Percentiles rank a stretch among this genome's conserved stretches.
phyloP scores from a whole-genome alignment of 2,888 invertebrate genomes.

The Asteroscopus sphinx region DNA sequence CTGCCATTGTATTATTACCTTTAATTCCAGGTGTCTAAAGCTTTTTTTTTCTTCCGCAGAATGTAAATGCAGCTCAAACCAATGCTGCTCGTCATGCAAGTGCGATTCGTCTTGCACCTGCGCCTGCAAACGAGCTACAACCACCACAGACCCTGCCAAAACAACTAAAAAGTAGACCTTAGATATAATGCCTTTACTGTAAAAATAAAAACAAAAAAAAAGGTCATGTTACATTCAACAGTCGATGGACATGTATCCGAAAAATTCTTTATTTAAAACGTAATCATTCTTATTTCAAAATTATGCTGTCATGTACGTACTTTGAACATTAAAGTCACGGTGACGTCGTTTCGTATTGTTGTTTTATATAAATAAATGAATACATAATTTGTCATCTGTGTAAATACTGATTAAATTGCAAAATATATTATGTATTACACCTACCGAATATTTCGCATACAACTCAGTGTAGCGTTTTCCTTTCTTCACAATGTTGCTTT shows the following conservation, averaged over 20 bases:
- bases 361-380: constrained; percentile 11
- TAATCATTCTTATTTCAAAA: constrained; percentile 20
- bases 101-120: constrained; percentile 84
- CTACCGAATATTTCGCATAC: background rate
- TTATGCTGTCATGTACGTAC: constrained; percentile 4
- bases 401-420: constrained; percentile 17
- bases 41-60: constrained; percentile 64
- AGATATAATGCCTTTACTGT: background rate
- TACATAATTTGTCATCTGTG: constrained; percentile 16
- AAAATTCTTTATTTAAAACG: constrained; percentile 1
- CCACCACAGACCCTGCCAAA: constrained; percentile 61
- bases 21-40: background rate
- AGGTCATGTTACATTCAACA: background rate
- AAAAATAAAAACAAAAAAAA: constrained; percentile 8
- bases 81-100: constrained; percentile 82
- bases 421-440: background rate
- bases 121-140: constrained; percentile 71
- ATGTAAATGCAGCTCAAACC: constrained; percentile 82
- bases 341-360: constrained; percentile 21
- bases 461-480: no score
- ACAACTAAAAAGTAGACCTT: constrained; percentile 73
- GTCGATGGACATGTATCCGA: background rate
- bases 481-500: no score
- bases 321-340: constrained; percentile 14
- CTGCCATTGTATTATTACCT: background rate